Evolutionary conservation across 2,797 vertebrate species (phyloP).

Genomic region (Chromis chromis): DNA sequence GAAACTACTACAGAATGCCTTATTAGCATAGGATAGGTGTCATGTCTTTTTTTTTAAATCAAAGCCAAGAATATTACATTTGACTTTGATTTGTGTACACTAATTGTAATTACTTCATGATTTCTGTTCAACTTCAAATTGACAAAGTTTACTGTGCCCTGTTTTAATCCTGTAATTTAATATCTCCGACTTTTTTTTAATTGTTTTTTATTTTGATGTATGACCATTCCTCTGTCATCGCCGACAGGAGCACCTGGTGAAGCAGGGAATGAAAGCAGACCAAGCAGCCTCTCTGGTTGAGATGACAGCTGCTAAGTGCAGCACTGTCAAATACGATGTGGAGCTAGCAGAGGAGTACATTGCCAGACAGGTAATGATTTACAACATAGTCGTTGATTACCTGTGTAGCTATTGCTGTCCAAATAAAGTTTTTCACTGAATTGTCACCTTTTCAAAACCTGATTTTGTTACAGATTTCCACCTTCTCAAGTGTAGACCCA

Average conservation of each 20-base stretch:
- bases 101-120: not conserved
- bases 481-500: slow-evolving; percentile 92
- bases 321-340: slow-evolving; percentile 94
- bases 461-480: slow-evolving; percentile 90
- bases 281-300: slow-evolving; percentile 91
- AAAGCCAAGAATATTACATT: no score
- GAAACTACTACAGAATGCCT: not conserved
- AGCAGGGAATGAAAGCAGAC: slow-evolving; percentile 94
- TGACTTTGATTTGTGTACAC: no score
- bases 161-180: not conserved
- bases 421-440: not conserved
- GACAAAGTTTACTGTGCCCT: not conserved
- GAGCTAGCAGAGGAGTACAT: slow-evolving; percentile 98
- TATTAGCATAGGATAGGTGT: not conserved
- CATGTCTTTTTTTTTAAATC: no score
- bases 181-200: not conserved
- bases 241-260: slow-evolving; percentile 91
- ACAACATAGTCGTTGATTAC: not conserved
- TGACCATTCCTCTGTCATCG: slow-evolving; percentile 17
- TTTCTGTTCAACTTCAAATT: not conserved
- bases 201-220: slow-evolving; percentile 18
- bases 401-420: not conserved
- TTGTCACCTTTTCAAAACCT: not conserved
- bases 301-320: slow-evolving; percentile 90
- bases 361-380: slow-evolving; percentile 90